Conservation (phyloP, 1,140 invertebrate species). For the Tyrophagus putrescentiae region DNA sequence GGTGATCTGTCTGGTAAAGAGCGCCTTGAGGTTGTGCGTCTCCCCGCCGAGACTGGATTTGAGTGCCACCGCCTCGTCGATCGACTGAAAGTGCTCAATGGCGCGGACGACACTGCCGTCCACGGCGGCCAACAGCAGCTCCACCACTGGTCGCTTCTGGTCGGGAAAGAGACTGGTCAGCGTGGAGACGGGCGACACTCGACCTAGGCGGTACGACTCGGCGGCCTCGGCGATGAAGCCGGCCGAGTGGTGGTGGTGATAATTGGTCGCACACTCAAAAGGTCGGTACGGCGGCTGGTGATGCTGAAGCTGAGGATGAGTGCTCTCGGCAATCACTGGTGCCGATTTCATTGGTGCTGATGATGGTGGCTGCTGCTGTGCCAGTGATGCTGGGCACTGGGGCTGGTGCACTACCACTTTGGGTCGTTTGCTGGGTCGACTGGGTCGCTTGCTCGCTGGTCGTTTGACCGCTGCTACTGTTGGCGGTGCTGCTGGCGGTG, state of each 20-base stretch:
- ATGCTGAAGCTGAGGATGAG: neutral
- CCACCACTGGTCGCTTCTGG: constrained; percentile 63
- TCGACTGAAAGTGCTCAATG: constrained; percentile 48
- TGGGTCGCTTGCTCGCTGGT: no score
- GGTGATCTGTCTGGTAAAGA: constrained; percentile 5
- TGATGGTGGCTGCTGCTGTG: neutral
- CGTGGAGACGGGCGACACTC: constrained; percentile 58
- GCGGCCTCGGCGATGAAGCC: neutral
- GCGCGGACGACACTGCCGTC: constrained; percentile 67
- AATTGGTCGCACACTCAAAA: neutral
- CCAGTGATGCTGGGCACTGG: neutral
- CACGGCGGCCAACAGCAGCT: constrained; percentile 66
- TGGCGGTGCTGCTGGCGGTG: neutral
- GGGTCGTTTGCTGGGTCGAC: neutral
- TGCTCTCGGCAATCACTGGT: neutral
- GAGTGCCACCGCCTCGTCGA: constrained; percentile 25
- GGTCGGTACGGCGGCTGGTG: neutral
- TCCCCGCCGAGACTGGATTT: neutral
- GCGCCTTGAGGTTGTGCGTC: constrained; percentile 4
- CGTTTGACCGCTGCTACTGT: neutral
- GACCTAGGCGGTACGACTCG: constrained; percentile 28
- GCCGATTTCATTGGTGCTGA: neutral
- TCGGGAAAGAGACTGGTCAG: constrained; percentile 67
- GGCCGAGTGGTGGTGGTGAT: neutral
- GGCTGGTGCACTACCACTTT: neutral